phyloP scores from a whole-genome alignment of 2,888 invertebrate genomes.

The Stenolophus ochropezus region DNA sequence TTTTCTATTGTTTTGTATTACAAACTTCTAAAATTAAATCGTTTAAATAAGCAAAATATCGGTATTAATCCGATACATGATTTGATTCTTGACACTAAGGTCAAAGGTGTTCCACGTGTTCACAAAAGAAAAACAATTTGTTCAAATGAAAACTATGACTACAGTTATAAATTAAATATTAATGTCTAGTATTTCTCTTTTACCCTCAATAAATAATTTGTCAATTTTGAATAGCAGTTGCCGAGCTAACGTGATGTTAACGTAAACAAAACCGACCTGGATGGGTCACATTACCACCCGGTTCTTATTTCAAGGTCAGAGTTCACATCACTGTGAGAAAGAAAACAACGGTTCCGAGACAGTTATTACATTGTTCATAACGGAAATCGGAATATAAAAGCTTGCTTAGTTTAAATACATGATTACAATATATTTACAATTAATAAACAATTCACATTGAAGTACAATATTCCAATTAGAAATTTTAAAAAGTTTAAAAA shows the following conservation, averaged over 20 bases:
- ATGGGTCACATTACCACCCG: slow-evolving; percentile 27
- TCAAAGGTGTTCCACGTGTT: slow-evolving; percentile 13
- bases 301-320: slow-evolving; percentile 44
- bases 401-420: slow-evolving; percentile 3
- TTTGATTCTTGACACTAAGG: slow-evolving; percentile 7
- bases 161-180: neutral
- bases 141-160: neutral
- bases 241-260: neutral
- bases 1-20: too few relatives aligned
- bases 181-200: neutral
- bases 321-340: slow-evolving; percentile 20
- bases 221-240: neutral
- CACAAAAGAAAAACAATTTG: slow-evolving; percentile 1
- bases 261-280: slow-evolving; percentile 11
- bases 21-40: neutral
- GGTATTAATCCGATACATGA: neutral
- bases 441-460: neutral
- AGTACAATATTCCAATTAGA: neutral
- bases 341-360: slow-evolving; percentile 28
- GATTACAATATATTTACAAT: neutral
- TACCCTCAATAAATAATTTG: neutral
- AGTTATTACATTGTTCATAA: slow-evolving; percentile 49
- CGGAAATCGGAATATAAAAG: slow-evolving; percentile 49
- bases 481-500: neutral
- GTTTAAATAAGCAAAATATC: neutral